A percentile compares a stretch with the other conserved stretches of the same genome.
Evolutionary conservation across 2,113 vertebrate species (phyloP).

Genomic region (Lepisosteus oculatus): DNA sequence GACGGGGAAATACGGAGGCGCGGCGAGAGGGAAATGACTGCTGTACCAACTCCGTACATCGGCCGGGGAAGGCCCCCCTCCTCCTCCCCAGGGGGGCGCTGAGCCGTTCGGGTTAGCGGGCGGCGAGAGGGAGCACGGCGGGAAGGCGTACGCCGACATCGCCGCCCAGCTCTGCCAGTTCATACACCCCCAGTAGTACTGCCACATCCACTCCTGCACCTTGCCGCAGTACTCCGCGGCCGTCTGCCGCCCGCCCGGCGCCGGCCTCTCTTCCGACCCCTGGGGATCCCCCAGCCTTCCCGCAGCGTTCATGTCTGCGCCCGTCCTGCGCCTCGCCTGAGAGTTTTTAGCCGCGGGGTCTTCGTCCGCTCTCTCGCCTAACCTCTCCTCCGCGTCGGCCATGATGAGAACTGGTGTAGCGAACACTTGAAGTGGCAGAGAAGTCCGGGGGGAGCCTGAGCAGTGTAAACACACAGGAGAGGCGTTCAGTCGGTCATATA

Average conservation of each 20-base stretch:
- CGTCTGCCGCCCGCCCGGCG: constrained; percentile 32
- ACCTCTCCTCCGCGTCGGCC: constrained; percentile 54
- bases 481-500: no score
- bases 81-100: constrained; percentile 19
- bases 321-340: constrained; percentile 13
- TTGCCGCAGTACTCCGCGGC: constrained; percentile 77
- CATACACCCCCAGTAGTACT: constrained; percentile 79
- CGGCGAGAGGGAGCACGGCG: constrained; percentile 41
- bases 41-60: constrained; percentile 41
- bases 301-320: constrained; percentile 31
- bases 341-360: constrained; percentile 13
- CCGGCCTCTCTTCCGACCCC: constrained; percentile 1
- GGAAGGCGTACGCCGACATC: constrained; percentile 50
- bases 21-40: constrained; percentile 32
- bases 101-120: constrained; percentile 22
- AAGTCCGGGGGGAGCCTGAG: neutral
- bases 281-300: neutral
- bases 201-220: constrained; percentile 90
- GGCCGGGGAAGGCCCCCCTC: constrained; percentile 35
- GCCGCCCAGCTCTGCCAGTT: constrained; percentile 75
- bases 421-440: neutral
- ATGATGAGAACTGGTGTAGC: constrained; percentile 45
- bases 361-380: constrained; percentile 40
- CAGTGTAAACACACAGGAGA: neutral
- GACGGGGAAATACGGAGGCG: constrained; percentile 31